These are phyloP conservation scores for Pseudotriccus pelzelni DNA, from an alignment of 2,797 vertebrate species.

Conservation along the genomic window DNA sequence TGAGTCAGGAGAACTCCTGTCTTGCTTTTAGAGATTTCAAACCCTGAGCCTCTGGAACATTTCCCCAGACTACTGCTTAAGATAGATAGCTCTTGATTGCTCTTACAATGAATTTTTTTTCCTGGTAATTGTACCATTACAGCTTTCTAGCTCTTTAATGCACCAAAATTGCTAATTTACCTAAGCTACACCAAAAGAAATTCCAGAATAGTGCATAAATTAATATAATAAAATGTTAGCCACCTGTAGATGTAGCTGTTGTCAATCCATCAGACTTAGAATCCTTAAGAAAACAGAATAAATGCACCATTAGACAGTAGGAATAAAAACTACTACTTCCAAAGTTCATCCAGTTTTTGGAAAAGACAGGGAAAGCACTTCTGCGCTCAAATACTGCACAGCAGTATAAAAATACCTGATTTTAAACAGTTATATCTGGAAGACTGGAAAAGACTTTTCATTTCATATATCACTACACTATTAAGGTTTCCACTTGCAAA, in stretches of 20 bases:
- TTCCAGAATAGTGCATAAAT: neutral
- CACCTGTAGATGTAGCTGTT: constrained; percentile 85
- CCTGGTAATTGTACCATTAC: neutral
- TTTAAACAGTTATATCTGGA: neutral
- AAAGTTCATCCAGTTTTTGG: neutral
- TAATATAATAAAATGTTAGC: constrained; percentile 32
- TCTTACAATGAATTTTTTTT: neutral
- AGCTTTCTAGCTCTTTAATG: neutral
- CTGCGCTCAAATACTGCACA: neutral
- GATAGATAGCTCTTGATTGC: neutral
- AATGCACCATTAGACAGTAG: constrained; percentile 38
- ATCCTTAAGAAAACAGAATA: constrained; percentile 68
- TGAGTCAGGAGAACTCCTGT: neutral
- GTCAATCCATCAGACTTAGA: constrained; percentile 84
- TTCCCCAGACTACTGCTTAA: neutral
- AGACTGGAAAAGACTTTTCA: constrained; percentile 13
- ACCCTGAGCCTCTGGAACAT: neutral
- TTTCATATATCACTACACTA: neutral
- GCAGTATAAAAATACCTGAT: neutral
- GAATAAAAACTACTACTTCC: neutral
- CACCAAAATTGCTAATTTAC: neutral
- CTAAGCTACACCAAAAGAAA: neutral
- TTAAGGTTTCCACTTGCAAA: neutral
- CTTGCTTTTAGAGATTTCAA: neutral
- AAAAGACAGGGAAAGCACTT: neutral